Percentiles rank a stretch among this genome's conserved stretches.
phyloP scores from a whole-genome alignment of 2,113 vertebrate species.

The Pachycephala philippinensis region DNA sequence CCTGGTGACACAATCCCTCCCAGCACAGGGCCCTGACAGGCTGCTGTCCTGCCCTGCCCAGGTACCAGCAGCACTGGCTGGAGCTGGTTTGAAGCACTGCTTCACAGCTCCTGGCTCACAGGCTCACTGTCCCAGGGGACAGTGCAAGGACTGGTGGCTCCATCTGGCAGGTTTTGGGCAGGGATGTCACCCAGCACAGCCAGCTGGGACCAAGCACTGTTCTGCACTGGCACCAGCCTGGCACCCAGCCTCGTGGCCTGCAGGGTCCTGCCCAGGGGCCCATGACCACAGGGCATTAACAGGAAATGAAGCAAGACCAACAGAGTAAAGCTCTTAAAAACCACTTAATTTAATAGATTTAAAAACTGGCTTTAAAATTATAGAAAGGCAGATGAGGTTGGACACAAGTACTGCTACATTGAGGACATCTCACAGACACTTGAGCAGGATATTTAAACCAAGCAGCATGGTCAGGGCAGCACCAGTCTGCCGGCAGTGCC shows the following conservation, averaged over 20 bases:
- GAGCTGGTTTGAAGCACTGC: not conserved
- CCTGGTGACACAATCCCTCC: not conserved
- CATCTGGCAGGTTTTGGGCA: not conserved
- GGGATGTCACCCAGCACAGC: not conserved
- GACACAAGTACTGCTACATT: not conserved
- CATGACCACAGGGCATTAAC: not conserved
- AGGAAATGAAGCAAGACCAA: not conserved
- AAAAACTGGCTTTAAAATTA: not conserved
- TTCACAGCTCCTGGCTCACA: not conserved
- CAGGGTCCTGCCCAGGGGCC: not conserved
- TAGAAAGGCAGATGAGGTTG: not conserved
- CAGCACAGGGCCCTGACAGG: not conserved
- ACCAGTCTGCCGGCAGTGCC: not conserved
- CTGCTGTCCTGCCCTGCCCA: not conserved
- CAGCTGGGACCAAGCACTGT: not conserved
- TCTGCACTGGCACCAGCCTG: not conserved
- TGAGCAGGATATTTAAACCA: not conserved
- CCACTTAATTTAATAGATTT: not conserved
- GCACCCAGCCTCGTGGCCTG: accelerated
- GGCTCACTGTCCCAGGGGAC: not conserved
- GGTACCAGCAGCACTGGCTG: not conserved
- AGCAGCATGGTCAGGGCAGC: not conserved
- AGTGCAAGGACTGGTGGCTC: not conserved
- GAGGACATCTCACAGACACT: not conserved
- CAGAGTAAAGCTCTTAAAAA: not conserved